Evolutionary conservation across 1,140 invertebrate genomes (phyloP).

Genomic region (Nylanderia fulva): DNA sequence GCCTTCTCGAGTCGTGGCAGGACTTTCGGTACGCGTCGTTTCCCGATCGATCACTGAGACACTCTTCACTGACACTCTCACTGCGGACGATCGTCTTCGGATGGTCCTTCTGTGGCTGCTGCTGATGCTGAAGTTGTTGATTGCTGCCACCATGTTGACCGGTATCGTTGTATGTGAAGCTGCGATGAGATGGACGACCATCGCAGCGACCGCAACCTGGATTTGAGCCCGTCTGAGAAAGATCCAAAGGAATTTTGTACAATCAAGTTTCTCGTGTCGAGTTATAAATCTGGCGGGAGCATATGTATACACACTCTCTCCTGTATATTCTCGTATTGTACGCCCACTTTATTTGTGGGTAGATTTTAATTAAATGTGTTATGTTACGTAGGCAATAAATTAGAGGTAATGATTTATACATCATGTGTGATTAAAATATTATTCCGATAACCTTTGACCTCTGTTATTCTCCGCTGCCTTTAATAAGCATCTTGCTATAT

Average conservation of each 20-base stretch:
- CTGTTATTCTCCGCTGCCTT: no score
- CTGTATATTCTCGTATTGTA: not conserved
- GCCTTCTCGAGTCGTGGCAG: constrained; percentile 62
- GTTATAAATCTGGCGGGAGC: not conserved
- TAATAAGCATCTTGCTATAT: no score
- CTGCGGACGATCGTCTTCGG: constrained; percentile 73
- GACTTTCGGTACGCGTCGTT: constrained; percentile 63
- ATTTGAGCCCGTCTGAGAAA: constrained; percentile 24
- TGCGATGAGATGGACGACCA: constrained; percentile 72
- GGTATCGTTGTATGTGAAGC: constrained; percentile 78
- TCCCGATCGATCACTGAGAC: constrained; percentile 64
- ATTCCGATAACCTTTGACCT: no score
- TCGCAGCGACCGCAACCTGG: constrained; percentile 70
- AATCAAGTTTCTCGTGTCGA: not conserved
- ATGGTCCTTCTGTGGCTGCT: constrained; percentile 38
- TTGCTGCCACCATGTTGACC: constrained; percentile 45
- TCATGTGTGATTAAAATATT: not conserved
- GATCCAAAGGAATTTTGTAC: not conserved
- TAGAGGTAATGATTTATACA: not conserved
- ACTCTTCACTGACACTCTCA: constrained; percentile 81
- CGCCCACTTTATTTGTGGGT: not conserved
- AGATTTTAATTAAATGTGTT: constrained; percentile 2
- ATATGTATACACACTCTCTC: not conserved
- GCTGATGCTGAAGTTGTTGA: constrained; percentile 57
- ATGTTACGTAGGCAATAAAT: not conserved